These are phyloP conservation scores for Tiphia femorata DNA, from an alignment of 2,888 invertebrate species.

Conservation along the genomic window DNA sequence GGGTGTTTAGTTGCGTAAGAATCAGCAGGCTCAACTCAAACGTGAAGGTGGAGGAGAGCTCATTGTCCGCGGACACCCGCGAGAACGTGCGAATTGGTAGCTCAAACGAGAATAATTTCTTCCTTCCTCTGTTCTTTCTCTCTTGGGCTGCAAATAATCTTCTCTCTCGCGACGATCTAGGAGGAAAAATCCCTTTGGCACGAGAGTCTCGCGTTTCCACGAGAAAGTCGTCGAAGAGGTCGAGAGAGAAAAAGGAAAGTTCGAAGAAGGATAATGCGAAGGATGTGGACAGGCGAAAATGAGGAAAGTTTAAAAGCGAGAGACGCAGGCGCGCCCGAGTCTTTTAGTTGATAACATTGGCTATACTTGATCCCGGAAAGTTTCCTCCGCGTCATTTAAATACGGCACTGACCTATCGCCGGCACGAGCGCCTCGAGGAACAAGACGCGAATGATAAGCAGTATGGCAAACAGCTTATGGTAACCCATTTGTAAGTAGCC, in stretches of 20 bases:
- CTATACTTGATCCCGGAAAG: slow-evolving; percentile 34
- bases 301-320: too few relatives aligned
- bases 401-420: slow-evolving; percentile 39
- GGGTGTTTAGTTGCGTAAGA: slow-evolving; percentile 33
- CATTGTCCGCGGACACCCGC: slow-evolving; percentile 11
- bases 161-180: too few relatives aligned
- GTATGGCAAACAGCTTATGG: slow-evolving; percentile 11
- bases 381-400: slow-evolving; percentile 34
- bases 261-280: background rate
- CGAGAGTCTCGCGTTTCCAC: too few relatives aligned
- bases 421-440: slow-evolving; percentile 10
- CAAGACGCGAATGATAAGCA: slow-evolving; percentile 26
- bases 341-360: background rate
- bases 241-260: background rate
- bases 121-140: too few relatives aligned
- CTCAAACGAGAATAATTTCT: too few relatives aligned
- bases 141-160: too few relatives aligned
- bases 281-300: background rate
- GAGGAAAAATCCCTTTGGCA: too few relatives aligned
- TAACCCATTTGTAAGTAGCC: slow-evolving; percentile 20
- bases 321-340: background rate
- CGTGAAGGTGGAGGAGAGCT: slow-evolving; percentile 9
- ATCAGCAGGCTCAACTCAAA: background rate
- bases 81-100: too few relatives aligned
- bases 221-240: background rate